These are phyloP conservation scores for Oxyteleia sp. DNA, from an alignment of 2,888 invertebrate species.

Conservation along the genomic window DNA sequence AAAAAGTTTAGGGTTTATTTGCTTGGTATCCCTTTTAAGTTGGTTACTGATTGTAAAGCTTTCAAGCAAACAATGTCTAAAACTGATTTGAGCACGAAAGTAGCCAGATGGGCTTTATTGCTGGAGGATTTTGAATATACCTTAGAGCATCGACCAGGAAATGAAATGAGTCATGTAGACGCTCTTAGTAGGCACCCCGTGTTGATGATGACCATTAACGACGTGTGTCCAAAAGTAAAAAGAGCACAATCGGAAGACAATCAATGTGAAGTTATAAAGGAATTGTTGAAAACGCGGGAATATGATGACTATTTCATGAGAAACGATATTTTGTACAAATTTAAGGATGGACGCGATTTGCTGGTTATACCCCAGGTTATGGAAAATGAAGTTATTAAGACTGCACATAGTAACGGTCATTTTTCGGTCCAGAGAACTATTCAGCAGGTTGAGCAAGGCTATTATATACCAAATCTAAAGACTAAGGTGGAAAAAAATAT, in stretches of 20 bases:
- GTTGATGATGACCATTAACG: neutral
- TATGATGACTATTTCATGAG: slow-evolving; percentile 24
- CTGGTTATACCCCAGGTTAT: slow-evolving; percentile 33
- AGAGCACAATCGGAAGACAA: slow-evolving; percentile 43
- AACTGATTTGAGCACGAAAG: slow-evolving; percentile 27
- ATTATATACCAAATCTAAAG: neutral
- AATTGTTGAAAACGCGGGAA: slow-evolving; percentile 18
- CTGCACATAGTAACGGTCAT: slow-evolving; percentile 10
- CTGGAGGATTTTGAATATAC: slow-evolving; percentile 48
- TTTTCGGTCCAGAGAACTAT: slow-evolving; percentile 11
- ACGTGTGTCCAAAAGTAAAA: neutral
- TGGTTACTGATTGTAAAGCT: slow-evolving; percentile 61
- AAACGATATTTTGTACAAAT: slow-evolving; percentile 30
- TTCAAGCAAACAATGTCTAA: slow-evolving; percentile 61
- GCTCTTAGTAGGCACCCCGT: slow-evolving; percentile 41
- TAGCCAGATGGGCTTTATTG: slow-evolving; percentile 58
- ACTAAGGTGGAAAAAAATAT: neutral
- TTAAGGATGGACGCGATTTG: slow-evolving; percentile 28
- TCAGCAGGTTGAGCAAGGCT: neutral
- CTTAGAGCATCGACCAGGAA: slow-evolving; percentile 7
- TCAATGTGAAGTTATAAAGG: slow-evolving; percentile 7
- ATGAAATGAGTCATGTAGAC: slow-evolving; percentile 36
- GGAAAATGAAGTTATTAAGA: slow-evolving; percentile 35
- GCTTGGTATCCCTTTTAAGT: slow-evolving; percentile 54
- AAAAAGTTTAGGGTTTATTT: slow-evolving; percentile 69